Evolutionary conservation across 1,140 invertebrate genomes (phyloP).

Genomic region (Sycobia sp.): DNA sequence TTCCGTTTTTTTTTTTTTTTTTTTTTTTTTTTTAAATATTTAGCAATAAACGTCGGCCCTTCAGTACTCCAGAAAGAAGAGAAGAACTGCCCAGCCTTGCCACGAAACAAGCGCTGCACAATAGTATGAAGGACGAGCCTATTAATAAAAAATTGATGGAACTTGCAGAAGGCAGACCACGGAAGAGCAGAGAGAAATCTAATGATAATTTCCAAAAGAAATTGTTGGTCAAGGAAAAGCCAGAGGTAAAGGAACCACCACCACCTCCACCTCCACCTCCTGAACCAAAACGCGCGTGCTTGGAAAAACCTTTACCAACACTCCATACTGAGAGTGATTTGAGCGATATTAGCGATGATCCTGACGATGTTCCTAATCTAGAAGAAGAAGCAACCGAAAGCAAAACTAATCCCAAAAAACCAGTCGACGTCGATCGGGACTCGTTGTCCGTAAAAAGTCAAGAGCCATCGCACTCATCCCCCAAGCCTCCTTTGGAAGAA

Average conservation of each 20-base stretch:
- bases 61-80: constrained; percentile 49
- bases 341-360: constrained; percentile 86
- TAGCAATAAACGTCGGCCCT: constrained; percentile 51
- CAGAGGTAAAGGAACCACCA: constrained; percentile 53
- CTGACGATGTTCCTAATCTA: constrained; percentile 82
- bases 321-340: constrained; percentile 73
- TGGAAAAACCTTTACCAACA: constrained; percentile 62
- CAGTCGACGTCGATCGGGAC: constrained; percentile 39
- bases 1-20: constrained; percentile 29
- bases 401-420: constrained; percentile 29
- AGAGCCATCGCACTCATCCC: constrained; percentile 40
- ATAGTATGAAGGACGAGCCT: constrained; percentile 59
- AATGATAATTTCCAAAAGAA: constrained; percentile 53
- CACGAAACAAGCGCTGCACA: constrained; percentile 54
- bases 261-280: constrained; percentile 37
- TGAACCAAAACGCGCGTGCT: constrained; percentile 61
- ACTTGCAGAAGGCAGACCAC: constrained; percentile 54
- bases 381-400: constrained; percentile 65
- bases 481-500: constrained; percentile 40
- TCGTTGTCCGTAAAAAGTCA: constrained; percentile 38
- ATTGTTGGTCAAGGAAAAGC: constrained; percentile 48
- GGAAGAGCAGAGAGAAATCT: constrained; percentile 54
- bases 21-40: not conserved
- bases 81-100: constrained; percentile 51
- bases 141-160: constrained; percentile 62